Evolutionary conservation across 2,797 vertebrate genomes (phyloP).

Genomic region (Muraenolepis orangiensis): DNA sequence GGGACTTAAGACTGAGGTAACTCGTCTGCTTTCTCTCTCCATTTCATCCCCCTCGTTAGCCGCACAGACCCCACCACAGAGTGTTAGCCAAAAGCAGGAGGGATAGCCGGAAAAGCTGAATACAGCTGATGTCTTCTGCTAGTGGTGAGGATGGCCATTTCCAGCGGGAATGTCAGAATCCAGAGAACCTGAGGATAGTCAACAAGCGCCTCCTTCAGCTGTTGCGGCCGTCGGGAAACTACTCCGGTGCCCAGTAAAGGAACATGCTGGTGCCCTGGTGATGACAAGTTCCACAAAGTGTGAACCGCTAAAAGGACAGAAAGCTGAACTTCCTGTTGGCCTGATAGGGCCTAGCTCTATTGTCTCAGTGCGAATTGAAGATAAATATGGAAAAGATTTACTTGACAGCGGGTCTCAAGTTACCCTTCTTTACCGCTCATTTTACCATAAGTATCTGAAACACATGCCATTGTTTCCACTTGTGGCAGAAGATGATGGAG

Average conservation of each 20-base stretch:
- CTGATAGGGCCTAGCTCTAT: conserved; percentile 23
- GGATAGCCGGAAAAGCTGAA: no score
- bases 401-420: conserved; percentile 38
- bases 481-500: no score
- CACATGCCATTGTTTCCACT: conserved; percentile 33
- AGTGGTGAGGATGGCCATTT: conserved; percentile 40
- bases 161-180: conserved; percentile 6
- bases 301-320: neutral
- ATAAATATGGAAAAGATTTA: conserved; percentile 28
- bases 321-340: conserved; percentile 17
- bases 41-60: no score
- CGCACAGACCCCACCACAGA: no score
- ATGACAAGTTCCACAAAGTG: conserved; percentile 29
- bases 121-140: no score
- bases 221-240: conserved; percentile 32
- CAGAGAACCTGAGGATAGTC: conserved; percentile 25
- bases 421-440: conserved; percentile 23
- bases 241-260: conserved; percentile 20
- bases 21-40: no score
- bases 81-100: no score
- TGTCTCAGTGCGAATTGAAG: conserved; percentile 26
- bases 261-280: conserved; percentile 2
- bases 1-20: no score
- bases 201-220: conserved; percentile 26
- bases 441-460: conserved; percentile 35